Evolutionary conservation across 2,797 vertebrate genomes (phyloP), one percentile per base, ranked within the genome.

Genomic region (Fratercula arctica): DNA sequence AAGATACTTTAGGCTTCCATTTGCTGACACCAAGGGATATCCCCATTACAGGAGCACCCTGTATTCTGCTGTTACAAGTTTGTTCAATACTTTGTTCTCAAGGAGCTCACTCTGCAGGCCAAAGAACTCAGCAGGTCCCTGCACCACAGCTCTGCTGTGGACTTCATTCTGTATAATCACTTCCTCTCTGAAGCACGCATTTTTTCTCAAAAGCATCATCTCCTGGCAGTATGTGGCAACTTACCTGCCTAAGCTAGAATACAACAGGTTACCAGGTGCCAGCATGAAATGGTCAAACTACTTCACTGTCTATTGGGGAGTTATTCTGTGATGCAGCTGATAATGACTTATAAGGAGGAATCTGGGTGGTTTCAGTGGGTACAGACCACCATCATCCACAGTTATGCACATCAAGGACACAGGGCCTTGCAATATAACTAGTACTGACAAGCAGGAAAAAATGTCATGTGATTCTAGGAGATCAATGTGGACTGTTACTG

Each of bases 151-250:
- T 77, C 72, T 48, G 21, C 43, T 41, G 15, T 41, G 39, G 74
- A 63, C 23, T 28, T 31, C 0, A 0, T 54, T 67, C 33, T 5
- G 2, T 45, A 39, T 5, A 39, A 56, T 14, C 37, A 7, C 29
- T 51, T 54, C 33, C 61, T 46, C 66, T 61, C 29, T 39, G 31
- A 64, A 84, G 53, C 39, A 54, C 0, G 0, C 1, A 2, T 35
- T 68, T 78, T 35, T 91, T 50, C 29, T 85, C 35, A 24, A 67
- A 70, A 67, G 35, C 54, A 54, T 67, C 50, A 14, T 33, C 74
- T 60, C 41, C 26, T 56, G 41, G 24, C 54, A 45, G 16, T 9
- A 16, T 2, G 7, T 21, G 43, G n/a, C 46, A 82, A 66, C 21
- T 57, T 57, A 59, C 18, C 25, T 81, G 37, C 29, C 37, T 53